phyloP scores from a whole-genome alignment of 1,140 invertebrate species.

The Tetragnatha versicolor region DNA sequence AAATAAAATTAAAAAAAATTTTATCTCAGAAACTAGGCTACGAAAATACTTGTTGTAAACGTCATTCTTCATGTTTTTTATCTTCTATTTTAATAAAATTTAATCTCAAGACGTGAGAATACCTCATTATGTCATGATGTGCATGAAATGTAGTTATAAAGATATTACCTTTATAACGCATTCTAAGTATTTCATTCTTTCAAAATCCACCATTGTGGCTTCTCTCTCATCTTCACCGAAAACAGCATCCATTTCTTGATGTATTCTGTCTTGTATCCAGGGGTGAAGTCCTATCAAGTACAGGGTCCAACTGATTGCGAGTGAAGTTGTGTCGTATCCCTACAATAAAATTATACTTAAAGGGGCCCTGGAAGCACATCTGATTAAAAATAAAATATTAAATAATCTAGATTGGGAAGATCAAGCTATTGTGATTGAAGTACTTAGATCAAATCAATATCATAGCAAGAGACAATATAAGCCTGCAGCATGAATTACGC shows the following conservation, averaged over 20 bases:
- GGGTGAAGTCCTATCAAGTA: conserved; percentile 79
- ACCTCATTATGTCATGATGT: too few relatives aligned
- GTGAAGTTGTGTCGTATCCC: conserved; percentile 69
- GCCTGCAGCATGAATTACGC: neutral
- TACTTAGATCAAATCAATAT: neutral
- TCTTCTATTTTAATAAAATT: too few relatives aligned
- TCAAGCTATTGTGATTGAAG: neutral
- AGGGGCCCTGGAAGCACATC: neutral
- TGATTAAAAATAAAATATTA: neutral
- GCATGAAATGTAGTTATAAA: neutral
- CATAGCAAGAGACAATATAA: neutral
- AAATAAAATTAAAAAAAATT: too few relatives aligned
- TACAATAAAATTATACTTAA: neutral
- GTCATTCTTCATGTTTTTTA: too few relatives aligned
- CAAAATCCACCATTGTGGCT: conserved; percentile 71
- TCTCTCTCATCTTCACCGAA: conserved; percentile 68
- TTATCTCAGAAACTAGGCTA: too few relatives aligned
- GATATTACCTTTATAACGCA: conserved; percentile 70
- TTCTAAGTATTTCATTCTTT: conserved; percentile 75
- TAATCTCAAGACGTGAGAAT: too few relatives aligned
- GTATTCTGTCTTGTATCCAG: conserved; percentile 78
- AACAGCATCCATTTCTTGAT: conserved; percentile 79
- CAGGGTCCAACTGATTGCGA: conserved; percentile 69
- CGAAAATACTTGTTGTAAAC: too few relatives aligned
- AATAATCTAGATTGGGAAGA: neutral